Percentiles rank a stretch among this genome's conserved stretches.
Conservation (phyloP, 2,888 invertebrate genomes). For the Drosophila lutescens region DNA sequence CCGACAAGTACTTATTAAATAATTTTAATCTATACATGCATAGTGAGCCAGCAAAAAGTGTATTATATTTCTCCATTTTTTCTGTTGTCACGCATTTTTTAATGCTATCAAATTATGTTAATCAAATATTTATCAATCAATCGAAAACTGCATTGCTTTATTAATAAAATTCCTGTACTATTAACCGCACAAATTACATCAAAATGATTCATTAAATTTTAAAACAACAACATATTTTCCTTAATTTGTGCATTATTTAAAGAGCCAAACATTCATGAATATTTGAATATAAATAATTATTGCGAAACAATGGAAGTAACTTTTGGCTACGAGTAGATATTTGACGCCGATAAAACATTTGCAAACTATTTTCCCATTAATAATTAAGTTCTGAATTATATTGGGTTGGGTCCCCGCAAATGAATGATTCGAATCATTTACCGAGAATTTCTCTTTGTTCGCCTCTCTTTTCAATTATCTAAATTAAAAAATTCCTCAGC, state of each 20-base stretch:
- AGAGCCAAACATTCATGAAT: neutral
- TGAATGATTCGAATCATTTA: slow-evolving; percentile 14
- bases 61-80: slow-evolving; percentile 6
- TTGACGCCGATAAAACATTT: slow-evolving; percentile 54
- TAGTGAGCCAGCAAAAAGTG: neutral
- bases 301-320: slow-evolving; percentile 23
- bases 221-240: slow-evolving; percentile 32
- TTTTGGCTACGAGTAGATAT: neutral
- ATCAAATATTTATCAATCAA: slow-evolving; percentile 66
- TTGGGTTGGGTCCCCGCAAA: neutral
- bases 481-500: slow-evolving; percentile 72
- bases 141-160: slow-evolving; percentile 9
- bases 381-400: slow-evolving; percentile 42
- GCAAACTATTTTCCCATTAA: slow-evolving; percentile 48
- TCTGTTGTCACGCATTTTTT: slow-evolving; percentile 12
- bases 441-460: slow-evolving; percentile 21
- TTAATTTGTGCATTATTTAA: slow-evolving; percentile 37
- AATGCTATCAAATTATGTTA: slow-evolving; percentile 41
- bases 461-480: slow-evolving; percentile 67
- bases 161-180: slow-evolving; percentile 29
- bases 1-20: neutral
- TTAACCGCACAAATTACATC: slow-evolving; percentile 31
- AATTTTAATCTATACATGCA: neutral
- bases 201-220: slow-evolving; percentile 50
- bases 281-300: slow-evolving; percentile 2